These are phyloP conservation scores for Dendrocincla tyrannina DNA, from an alignment of 2,797 vertebrate genomes.

Conservation along the genomic window DNA sequence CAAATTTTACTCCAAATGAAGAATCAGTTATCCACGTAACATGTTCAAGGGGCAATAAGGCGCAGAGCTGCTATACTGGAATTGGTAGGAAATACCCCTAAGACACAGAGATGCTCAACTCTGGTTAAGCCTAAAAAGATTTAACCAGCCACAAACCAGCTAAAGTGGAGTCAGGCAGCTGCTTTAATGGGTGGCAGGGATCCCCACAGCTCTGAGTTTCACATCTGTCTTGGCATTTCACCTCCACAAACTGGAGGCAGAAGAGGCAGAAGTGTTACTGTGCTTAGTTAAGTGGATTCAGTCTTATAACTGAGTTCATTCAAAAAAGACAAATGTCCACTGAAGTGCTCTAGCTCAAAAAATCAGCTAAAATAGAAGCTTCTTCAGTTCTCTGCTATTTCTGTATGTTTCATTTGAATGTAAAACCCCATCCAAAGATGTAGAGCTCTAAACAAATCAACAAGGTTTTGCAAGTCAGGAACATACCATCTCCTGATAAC, in stretches of 20 bases:
- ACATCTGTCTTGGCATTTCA: neutral
- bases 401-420: neutral
- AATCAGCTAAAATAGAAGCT: neutral
- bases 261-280: neutral
- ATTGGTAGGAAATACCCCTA: neutral
- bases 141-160: neutral
- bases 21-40: neutral
- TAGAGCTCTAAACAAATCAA: neutral
- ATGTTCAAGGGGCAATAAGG: neutral
- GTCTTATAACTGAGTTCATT: neutral
- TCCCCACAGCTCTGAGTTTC: neutral
- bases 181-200: neutral
- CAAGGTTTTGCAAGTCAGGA: neutral
- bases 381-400: neutral
- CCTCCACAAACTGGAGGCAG: neutral
- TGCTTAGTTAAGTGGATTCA: neutral
- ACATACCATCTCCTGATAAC: neutral
- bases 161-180: neutral
- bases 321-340: neutral
- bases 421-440: neutral
- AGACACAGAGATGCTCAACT: neutral
- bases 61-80: neutral
- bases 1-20: neutral
- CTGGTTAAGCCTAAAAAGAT: neutral
- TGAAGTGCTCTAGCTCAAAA: neutral